Conservation (phyloP, 2,888 invertebrate genomes). For the Taphrorychus bicolor region DNA sequence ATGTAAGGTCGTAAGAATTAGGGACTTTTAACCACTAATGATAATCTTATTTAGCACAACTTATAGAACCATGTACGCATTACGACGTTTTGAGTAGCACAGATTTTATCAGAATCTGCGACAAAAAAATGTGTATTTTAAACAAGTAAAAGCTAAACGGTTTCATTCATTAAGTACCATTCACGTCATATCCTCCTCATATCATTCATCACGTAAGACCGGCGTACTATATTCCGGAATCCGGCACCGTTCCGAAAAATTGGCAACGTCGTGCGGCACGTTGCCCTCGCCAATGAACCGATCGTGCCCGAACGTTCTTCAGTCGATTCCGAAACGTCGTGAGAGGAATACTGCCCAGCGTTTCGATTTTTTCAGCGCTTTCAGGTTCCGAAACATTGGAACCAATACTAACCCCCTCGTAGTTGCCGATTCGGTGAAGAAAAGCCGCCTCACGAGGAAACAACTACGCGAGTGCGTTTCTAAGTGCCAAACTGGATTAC, state of each 20-base stretch:
- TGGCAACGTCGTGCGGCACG: constrained; percentile 35
- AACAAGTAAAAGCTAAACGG: too few relatives aligned
- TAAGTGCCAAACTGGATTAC: constrained; percentile 16
- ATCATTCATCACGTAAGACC: neutral
- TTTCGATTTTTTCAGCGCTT: neutral
- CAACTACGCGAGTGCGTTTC: neutral
- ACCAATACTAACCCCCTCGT: neutral
- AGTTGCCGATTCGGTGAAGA: too few relatives aligned
- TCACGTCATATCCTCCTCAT: constrained; percentile 9
- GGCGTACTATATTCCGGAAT: neutral
- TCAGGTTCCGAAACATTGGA: neutral
- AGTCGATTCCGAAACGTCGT: constrained; percentile 33
- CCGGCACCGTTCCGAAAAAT: neutral
- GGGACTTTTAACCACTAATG: too few relatives aligned
- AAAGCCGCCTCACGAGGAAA: constrained; percentile 5
- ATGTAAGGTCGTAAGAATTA: too few relatives aligned
- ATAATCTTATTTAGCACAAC: too few relatives aligned
- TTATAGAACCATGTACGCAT: too few relatives aligned
- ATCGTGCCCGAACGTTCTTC: constrained; percentile 34
- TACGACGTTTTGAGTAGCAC: too few relatives aligned
- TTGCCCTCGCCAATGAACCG: constrained; percentile 39
- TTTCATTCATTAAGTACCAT: too few relatives aligned
- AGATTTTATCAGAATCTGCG: too few relatives aligned
- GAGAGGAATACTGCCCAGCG: neutral
- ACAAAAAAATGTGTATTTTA: too few relatives aligned